phyloP scores from a whole-genome alignment of 1,140 invertebrate genomes.

The Bradysia coprophila region DNA sequence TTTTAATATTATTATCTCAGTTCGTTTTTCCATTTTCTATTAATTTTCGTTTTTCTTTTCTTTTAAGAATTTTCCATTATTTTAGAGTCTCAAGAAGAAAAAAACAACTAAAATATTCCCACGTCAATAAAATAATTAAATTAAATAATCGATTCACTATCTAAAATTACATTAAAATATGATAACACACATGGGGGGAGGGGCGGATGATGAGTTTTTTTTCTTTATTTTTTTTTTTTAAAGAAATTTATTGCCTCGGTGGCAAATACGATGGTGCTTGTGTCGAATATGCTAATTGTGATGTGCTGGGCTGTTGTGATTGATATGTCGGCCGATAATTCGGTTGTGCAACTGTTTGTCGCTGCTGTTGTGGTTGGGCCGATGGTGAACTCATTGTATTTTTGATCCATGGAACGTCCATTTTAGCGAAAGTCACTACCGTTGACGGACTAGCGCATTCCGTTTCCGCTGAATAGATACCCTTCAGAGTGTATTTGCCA shows the following conservation, averaged over 20 bases:
- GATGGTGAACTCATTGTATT: slow-evolving; percentile 1
- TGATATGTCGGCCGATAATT: neutral
- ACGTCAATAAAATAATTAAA: neutral
- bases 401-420: slow-evolving; percentile 22
- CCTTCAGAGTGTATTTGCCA: slow-evolving; percentile 45
- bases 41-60: too few species aligned
- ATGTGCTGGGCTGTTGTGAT: neutral
- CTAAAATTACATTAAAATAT: neutral
- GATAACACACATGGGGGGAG: too few species aligned
- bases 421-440: slow-evolving; percentile 16
- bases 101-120: slow-evolving; percentile 4
- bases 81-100: too few species aligned
- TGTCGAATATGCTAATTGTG: neutral
- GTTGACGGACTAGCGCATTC: slow-evolving; percentile 24
- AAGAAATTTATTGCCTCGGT: neutral
- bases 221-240: neutral
- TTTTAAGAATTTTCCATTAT: too few species aligned
- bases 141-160: neutral
- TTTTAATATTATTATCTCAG: too few species aligned
- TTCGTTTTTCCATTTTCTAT: too few species aligned
- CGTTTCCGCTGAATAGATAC: slow-evolving; percentile 55
- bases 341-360: neutral
- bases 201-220: neutral
- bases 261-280: neutral
- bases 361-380: neutral